Conservation (phyloP, 2,888 invertebrate species). For the Eudemis profundana region DNA sequence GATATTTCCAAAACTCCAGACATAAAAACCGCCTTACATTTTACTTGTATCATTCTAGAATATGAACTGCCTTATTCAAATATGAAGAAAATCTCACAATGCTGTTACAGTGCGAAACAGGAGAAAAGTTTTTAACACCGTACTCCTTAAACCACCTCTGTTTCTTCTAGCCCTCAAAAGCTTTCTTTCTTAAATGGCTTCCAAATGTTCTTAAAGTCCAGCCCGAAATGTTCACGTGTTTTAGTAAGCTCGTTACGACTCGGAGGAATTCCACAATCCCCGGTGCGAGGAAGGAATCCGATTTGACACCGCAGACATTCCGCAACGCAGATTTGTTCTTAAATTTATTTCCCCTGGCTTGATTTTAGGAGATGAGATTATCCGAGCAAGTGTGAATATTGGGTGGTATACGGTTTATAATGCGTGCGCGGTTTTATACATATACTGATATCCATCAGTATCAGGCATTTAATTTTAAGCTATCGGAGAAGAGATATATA, state of each 20-base stretch:
- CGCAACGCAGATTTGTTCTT: constrained; percentile 41
- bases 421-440: background rate
- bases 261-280: constrained; percentile 45
- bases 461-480: background rate
- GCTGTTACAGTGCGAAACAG: background rate
- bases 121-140: background rate
- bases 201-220: constrained; percentile 12
- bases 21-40: no score
- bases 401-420: background rate
- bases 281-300: constrained; percentile 45
- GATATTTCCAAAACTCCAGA: no score
- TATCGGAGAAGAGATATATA: background rate
- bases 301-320: constrained; percentile 46
- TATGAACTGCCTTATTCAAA: background rate
- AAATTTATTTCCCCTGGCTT: constrained; percentile 26
- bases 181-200: constrained; percentile 1
- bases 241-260: constrained; percentile 32
- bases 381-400: constrained; percentile 8
- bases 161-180: background rate
- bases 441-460: no score
- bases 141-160: background rate
- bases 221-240: constrained; percentile 14
- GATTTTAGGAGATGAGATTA: constrained; percentile 18
- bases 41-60: background rate
- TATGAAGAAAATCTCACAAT: background rate